These are phyloP conservation scores for Athalia rosae DNA, from an alignment of 2,888 invertebrate species.

Conservation along the genomic window DNA sequence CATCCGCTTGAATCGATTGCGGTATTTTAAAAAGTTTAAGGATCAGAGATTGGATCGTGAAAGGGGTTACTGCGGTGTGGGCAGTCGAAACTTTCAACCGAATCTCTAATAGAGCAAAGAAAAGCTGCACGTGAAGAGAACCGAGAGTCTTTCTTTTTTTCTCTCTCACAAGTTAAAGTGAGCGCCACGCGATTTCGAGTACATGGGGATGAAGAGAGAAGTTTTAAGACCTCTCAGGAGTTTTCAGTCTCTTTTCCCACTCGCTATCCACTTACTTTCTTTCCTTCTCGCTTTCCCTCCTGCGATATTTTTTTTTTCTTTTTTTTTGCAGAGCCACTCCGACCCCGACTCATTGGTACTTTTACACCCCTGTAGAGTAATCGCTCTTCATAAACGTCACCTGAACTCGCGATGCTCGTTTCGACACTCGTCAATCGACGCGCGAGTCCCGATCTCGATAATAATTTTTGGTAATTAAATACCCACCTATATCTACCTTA, in stretches of 20 bases:
- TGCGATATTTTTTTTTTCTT: background rate
- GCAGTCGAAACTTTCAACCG: too few species aligned
- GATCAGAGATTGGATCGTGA: too few species aligned
- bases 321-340: background rate
- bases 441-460: conserved; percentile 12
- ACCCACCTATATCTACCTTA: background rate
- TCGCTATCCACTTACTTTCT: background rate
- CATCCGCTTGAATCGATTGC: too few species aligned
- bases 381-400: conserved; percentile 39
- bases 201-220: background rate
- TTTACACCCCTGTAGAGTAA: conserved; percentile 3
- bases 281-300: too few species aligned
- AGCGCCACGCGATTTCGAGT: too few species aligned
- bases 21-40: too few species aligned
- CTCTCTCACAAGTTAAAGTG: background rate
- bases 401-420: background rate
- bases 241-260: background rate
- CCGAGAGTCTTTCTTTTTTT: too few species aligned
- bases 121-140: too few species aligned
- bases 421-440: background rate
- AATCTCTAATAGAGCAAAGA: too few species aligned
- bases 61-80: too few species aligned
- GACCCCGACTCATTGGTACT: background rate
- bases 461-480: conserved; percentile 23
- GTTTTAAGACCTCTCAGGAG: conserved; percentile 35